These are phyloP conservation scores for Patella caerulea DNA, from an alignment of 2,888 invertebrate species.

Conservation along the genomic window DNA sequence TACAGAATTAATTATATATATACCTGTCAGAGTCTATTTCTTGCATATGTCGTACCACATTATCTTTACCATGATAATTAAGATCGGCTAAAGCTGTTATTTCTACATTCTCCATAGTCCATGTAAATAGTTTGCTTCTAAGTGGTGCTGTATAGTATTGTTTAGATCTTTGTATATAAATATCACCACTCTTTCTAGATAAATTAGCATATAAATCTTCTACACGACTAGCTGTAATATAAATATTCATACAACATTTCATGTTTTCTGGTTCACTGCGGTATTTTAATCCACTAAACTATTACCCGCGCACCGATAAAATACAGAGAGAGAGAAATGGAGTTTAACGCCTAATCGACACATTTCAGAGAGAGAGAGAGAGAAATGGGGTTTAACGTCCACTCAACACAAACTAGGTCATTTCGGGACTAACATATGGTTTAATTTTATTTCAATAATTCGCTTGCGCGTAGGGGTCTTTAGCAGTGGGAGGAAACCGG, in stretches of 20 bases:
- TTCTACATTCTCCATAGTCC: slow-evolving; percentile 84
- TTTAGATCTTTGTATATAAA: slow-evolving; percentile 92
- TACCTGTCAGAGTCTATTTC: slow-evolving; percentile 87
- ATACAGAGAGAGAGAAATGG: not conserved
- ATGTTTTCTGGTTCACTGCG: too few species aligned
- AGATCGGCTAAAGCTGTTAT: slow-evolving; percentile 88
- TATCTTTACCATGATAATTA: slow-evolving; percentile 85
- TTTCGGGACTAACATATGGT: too few species aligned
- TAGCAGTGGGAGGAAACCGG: too few species aligned
- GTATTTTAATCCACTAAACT: too few species aligned
- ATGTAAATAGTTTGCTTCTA: slow-evolving; percentile 84
- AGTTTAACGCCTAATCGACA: not conserved
- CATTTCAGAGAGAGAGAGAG: too few species aligned
- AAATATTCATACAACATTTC: not conserved
- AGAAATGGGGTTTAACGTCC: too few species aligned
- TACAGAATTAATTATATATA: not conserved
- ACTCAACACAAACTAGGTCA: too few species aligned
- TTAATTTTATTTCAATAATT: too few species aligned
- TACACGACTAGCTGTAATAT: slow-evolving; percentile 38
- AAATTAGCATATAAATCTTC: slow-evolving; percentile 91
- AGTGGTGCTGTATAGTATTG: slow-evolving; percentile 80
- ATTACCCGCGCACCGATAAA: not conserved
- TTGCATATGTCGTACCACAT: slow-evolving; percentile 81
- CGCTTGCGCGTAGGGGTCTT: too few species aligned
- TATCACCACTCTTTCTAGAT: slow-evolving; percentile 92